Evolutionary conservation across 1,140 invertebrate species (phyloP).

Genomic region (Drosophila funebris): DNA sequence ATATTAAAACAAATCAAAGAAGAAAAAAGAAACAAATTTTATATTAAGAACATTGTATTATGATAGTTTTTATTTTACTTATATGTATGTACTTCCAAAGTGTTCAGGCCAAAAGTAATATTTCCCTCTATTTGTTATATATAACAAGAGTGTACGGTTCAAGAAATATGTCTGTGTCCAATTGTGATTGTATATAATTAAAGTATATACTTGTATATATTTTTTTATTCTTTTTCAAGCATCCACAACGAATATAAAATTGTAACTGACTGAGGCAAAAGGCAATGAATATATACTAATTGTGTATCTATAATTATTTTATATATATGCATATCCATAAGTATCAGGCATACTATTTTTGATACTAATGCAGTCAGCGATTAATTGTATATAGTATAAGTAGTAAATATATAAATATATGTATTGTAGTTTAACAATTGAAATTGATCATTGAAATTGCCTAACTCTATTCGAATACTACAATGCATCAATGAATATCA

Average conservation of each 20-base stretch:
- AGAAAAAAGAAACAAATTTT: slow-evolving; percentile 8
- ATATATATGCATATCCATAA: slow-evolving; percentile 45
- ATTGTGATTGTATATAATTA: slow-evolving; percentile 53
- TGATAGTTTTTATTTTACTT: slow-evolving; percentile 40
- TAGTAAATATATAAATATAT: slow-evolving; percentile 2
- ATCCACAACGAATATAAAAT: slow-evolving; percentile 68
- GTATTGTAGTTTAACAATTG: slow-evolving; percentile 33
- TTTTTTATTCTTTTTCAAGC: slow-evolving; percentile 6
- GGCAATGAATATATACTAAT: slow-evolving; percentile 67
- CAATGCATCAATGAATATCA: background rate
- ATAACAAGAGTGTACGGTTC: slow-evolving; percentile 9
- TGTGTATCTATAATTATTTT: slow-evolving; percentile 26
- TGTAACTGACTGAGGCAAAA: slow-evolving; percentile 65
- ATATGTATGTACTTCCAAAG: slow-evolving; percentile 68
- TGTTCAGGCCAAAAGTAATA: slow-evolving; percentile 77
- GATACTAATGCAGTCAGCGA: slow-evolving; percentile 29
- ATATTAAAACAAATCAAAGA: slow-evolving; percentile 18
- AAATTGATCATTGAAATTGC: slow-evolving; percentile 36
- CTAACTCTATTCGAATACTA: slow-evolving; percentile 4
- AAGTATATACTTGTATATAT: slow-evolving; percentile 21
- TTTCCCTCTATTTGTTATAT: slow-evolving; percentile 35
- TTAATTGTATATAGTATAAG: slow-evolving; percentile 15
- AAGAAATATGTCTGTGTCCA: slow-evolving; percentile 25
- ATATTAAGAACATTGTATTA: slow-evolving; percentile 57
- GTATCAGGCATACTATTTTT: slow-evolving; percentile 41